A percentile compares a stretch with the other conserved stretches of the same genome.
Conservation (phyloP, 2,797 vertebrate genomes). For the Eutrigla gurnardus region DNA sequence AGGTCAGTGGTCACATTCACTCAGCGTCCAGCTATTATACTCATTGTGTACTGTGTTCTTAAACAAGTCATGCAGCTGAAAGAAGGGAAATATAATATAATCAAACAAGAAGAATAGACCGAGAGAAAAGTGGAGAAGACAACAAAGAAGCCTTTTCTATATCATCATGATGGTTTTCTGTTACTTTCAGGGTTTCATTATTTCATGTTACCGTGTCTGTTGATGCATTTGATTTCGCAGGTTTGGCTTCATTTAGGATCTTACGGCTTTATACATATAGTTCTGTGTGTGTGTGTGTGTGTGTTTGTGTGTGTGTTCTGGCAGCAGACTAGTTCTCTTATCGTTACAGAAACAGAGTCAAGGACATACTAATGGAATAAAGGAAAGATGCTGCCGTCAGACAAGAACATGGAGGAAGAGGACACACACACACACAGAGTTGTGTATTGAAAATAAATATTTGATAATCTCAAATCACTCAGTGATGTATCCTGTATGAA, state of each 20-base stretch:
- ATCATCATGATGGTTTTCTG: too few species aligned
- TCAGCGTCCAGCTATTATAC: not conserved
- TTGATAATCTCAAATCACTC: too few species aligned
- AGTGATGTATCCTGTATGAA: too few species aligned
- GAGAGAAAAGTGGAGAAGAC: not conserved
- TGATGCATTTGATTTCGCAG: not conserved
- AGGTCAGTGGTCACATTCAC: not conserved
- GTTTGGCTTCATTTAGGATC: too few species aligned
- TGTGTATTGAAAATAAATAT: too few species aligned
- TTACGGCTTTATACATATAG: too few species aligned
- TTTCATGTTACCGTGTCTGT: not conserved
- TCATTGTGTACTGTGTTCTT: not conserved
- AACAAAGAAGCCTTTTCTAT: not conserved
- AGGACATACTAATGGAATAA: constrained; percentile 64
- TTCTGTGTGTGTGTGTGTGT: constrained; percentile 12
- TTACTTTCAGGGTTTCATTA: not conserved
- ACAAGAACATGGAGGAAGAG: constrained; percentile 40
- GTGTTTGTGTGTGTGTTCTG: constrained; percentile 2
- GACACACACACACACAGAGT: not conserved
- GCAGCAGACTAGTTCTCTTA: constrained; percentile 53
- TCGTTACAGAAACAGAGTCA: constrained; percentile 59
- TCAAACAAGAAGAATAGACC: too few species aligned
- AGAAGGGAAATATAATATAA: not conserved
- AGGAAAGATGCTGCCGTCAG: constrained; percentile 38
- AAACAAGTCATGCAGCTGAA: not conserved